Percentiles rank a stretch among this genome's conserved stretches.
phyloP scores from a whole-genome alignment of 2,113 vertebrate genomes.

The Lagenorhynchus albirostris region DNA sequence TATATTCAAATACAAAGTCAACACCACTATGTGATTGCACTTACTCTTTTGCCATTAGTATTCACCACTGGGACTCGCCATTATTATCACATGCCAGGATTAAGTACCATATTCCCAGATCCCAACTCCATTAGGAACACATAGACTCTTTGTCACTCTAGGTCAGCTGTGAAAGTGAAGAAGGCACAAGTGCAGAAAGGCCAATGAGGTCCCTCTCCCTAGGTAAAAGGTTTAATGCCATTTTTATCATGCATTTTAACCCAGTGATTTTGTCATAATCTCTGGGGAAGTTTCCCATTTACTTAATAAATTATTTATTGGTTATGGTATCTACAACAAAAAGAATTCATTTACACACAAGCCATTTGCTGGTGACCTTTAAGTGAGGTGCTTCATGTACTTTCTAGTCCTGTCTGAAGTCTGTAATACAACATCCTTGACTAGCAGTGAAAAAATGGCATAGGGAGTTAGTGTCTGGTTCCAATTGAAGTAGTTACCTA shows the following conservation, averaged over 20 bases:
- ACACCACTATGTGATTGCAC: neutral
- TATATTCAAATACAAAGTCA: neutral
- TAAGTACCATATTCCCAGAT: neutral
- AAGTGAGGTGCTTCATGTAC: neutral
- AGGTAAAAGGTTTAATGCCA: constrained; percentile 37
- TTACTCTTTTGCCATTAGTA: neutral
- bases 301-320: constrained; percentile 53
- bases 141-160: neutral
- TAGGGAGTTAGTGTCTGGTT: neutral
- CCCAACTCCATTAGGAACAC: neutral
- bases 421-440: neutral
- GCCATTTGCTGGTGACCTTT: neutral
- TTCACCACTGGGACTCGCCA: neutral
- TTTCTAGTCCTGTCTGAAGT: neutral
- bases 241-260: constrained; percentile 59
- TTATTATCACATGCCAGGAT: neutral
- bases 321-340: neutral
- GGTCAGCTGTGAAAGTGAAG: neutral
- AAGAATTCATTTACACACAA: neutral
- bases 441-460: neutral
- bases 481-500: neutral
- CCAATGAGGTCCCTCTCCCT: neutral
- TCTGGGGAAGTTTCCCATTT: constrained; percentile 51
- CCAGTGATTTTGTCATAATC: constrained; percentile 35
- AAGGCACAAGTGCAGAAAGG: neutral